Conservation (phyloP, 2,888 invertebrate species). For the Aspidapion aeneum region DNA sequence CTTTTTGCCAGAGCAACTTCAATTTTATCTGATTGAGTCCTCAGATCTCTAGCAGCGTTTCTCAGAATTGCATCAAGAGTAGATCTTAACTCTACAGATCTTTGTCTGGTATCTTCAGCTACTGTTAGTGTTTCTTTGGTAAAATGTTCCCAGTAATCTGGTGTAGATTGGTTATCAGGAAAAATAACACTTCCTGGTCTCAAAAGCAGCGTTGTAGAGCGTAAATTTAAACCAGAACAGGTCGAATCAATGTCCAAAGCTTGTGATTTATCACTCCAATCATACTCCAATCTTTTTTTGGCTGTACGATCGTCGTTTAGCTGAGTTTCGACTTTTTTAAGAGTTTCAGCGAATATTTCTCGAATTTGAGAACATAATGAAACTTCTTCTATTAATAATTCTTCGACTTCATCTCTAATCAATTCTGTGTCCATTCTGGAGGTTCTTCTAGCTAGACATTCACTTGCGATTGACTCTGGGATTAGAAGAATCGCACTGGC, state of each 20-base stretch:
- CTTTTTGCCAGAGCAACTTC: slow-evolving; percentile 71
- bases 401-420: slow-evolving; percentile 69
- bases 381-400: slow-evolving; percentile 70
- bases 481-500: slow-evolving; percentile 62
- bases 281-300: slow-evolving; percentile 76
- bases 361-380: slow-evolving; percentile 65
- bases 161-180: slow-evolving; percentile 76
- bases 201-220: slow-evolving; percentile 67
- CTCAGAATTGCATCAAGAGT: slow-evolving; percentile 67
- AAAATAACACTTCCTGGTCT: slow-evolving; percentile 70
- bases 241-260: slow-evolving; percentile 70
- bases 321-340: slow-evolving; percentile 64
- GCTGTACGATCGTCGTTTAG: slow-evolving; percentile 69
- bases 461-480: slow-evolving; percentile 70
- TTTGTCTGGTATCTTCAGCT: slow-evolving; percentile 69
- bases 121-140: slow-evolving; percentile 71
- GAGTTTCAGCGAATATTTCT: slow-evolving; percentile 55
- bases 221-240: slow-evolving; percentile 64
- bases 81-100: slow-evolving; percentile 64
- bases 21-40: slow-evolving; percentile 75
- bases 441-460: slow-evolving; percentile 67
- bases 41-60: slow-evolving; percentile 72
- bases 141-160: slow-evolving; percentile 79
- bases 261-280: slow-evolving; percentile 86
- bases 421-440: slow-evolving; percentile 67